A percentile compares a stretch with the other conserved stretches of the same genome.
These are phyloP conservation scores for Epirrhoe alternata DNA, from an alignment of 2,888 invertebrate species.

Conservation along the genomic window DNA sequence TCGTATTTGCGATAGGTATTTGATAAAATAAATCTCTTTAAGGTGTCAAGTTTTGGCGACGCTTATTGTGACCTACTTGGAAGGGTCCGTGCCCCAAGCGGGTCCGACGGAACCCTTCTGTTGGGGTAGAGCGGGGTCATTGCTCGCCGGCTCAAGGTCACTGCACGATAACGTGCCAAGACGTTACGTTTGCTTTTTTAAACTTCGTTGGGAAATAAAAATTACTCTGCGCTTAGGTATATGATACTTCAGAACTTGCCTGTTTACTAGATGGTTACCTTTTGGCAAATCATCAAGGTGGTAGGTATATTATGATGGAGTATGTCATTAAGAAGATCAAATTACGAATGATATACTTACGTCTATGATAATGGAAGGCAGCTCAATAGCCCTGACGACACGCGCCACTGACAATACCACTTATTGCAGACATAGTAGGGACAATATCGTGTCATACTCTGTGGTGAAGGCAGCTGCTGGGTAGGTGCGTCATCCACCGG, in stretches of 20 bases:
- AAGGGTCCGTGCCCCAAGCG: conserved; percentile 45
- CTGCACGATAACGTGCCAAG: conserved; percentile 46
- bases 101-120: conserved; percentile 41
- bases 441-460: neutral
- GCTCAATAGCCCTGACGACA: conserved; percentile 18
- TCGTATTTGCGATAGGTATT: too few species aligned
- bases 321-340: too few species aligned
- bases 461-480: conserved; percentile 7
- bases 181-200: conserved; percentile 6
- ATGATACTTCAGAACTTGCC: too few species aligned
- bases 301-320: too few species aligned
- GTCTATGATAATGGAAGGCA: conserved; percentile 6
- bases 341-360: neutral
- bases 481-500: conserved; percentile 17
- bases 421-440: conserved; percentile 5
- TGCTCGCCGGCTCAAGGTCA: conserved; percentile 57
- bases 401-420: conserved; percentile 14
- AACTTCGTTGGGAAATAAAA: neutral
- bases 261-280: too few species aligned
- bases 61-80: conserved; percentile 50
- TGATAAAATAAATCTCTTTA: too few species aligned
- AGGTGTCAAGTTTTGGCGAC: conserved; percentile 2
- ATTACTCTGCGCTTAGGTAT: too few species aligned
- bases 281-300: too few species aligned
- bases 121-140: conserved; percentile 51